These are phyloP conservation scores for Drosophila pegasa DNA, from an alignment of 2,888 invertebrate genomes.

Conservation along the genomic window DNA sequence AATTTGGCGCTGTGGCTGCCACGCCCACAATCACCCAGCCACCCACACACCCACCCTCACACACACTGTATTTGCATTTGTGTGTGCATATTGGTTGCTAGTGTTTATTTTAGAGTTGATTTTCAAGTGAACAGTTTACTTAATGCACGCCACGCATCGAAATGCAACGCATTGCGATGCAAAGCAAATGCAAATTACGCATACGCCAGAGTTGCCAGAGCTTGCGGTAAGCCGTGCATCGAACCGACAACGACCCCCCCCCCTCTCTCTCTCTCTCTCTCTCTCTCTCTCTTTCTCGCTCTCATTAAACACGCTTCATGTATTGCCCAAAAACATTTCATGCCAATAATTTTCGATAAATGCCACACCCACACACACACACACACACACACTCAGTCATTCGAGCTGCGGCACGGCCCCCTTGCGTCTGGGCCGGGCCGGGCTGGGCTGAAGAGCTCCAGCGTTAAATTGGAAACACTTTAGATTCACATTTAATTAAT, in stretches of 20 bases:
- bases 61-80: conserved; percentile 49
- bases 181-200: conserved; percentile 73
- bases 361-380: conserved; percentile 55
- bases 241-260: conserved; percentile 12
- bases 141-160: conserved; percentile 63
- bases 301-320: conserved; percentile 21
- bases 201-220: conserved; percentile 73
- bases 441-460: conserved; percentile 48
- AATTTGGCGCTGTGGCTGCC: conserved; percentile 53
- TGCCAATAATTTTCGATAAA: conserved; percentile 76
- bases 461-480: conserved; percentile 77
- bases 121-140: conserved; percentile 81
- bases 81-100: conserved; percentile 58
- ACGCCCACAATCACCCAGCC: conserved; percentile 16
- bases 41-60: conserved; percentile 9
- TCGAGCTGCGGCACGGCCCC: conserved; percentile 9
- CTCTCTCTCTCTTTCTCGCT: not conserved
- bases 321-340: conserved; percentile 53
- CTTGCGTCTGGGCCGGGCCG: conserved; percentile 24
- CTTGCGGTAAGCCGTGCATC: conserved; percentile 64
- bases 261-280: not conserved
- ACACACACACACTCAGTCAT: conserved; percentile 18
- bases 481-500: conserved; percentile 82
- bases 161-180: conserved; percentile 40
- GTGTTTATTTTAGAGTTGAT: conserved; percentile 80